Conservation (phyloP, 2,113 vertebrate species). For the Myodes glareolus region DNA sequence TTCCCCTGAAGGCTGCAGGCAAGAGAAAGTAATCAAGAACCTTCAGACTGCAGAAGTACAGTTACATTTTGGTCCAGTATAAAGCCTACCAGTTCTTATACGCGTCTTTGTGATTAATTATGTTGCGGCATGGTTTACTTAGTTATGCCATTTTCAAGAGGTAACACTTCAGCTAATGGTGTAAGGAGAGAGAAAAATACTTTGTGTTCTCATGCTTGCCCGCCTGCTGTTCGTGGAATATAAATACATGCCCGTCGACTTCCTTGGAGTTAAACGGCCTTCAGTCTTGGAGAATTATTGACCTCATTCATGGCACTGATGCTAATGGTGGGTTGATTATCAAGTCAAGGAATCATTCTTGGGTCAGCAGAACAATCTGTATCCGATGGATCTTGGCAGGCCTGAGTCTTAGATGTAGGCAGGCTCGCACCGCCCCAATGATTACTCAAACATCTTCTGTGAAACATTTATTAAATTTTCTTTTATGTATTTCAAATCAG, state of each 20-base stretch:
- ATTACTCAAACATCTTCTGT: constrained; percentile 43
- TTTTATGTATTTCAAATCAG: constrained; percentile 32
- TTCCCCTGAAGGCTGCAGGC: background rate
- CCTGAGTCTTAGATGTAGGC: background rate
- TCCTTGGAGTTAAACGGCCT: background rate
- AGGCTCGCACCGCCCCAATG: background rate
- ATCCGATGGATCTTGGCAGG: background rate
- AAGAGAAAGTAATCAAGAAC: background rate
- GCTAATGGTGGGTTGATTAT: background rate
- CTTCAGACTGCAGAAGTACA: background rate
- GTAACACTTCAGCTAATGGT: background rate
- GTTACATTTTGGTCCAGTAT: background rate
- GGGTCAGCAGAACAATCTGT: background rate
- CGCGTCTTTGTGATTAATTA: constrained; percentile 37
- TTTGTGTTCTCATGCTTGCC: background rate
- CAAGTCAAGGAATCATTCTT: constrained; percentile 16
- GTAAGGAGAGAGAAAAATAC: constrained; percentile 10
- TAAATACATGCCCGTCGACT: constrained; percentile 22
- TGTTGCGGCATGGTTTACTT: background rate
- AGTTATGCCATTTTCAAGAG: background rate
- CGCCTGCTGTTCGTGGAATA: background rate
- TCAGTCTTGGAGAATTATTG: background rate
- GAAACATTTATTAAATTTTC: constrained; percentile 34
- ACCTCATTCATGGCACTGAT: constrained; percentile 12
- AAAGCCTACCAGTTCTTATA: background rate